Evolutionary conservation across 2,113 vertebrate genomes (phyloP).

Genomic region (Sinocyclocheilus maitianheensis): DNA sequence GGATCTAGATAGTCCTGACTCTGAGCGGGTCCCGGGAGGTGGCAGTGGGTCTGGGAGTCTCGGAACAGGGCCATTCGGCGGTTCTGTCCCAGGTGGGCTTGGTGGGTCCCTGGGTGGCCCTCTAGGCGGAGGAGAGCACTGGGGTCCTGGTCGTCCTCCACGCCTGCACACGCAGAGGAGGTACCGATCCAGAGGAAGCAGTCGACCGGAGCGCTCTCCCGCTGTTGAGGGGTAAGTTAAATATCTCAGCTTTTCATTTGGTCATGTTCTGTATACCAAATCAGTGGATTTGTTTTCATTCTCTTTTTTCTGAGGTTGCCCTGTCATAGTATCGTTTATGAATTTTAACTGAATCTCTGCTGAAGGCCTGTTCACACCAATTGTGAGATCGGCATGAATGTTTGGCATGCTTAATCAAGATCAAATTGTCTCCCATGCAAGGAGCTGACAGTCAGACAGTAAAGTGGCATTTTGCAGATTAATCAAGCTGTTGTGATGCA

Average conservation of each 20-base stretch:
- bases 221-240: conserved; percentile 89
- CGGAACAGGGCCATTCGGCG: conserved; percentile 72
- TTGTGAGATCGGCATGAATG: too few relatives aligned
- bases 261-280: not conserved
- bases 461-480: not conserved
- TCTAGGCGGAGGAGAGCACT: conserved; percentile 79
- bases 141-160: conserved; percentile 85
- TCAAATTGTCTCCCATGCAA: not conserved
- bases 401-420: not conserved
- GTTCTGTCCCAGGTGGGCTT: conserved; percentile 74
- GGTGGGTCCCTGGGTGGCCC: conserved; percentile 71
- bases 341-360: not conserved
- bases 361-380: not conserved
- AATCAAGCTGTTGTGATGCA: not conserved
- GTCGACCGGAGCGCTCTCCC: conserved; percentile 88
- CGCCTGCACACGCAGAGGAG: conserved; percentile 83
- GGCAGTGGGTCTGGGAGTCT: conserved; percentile 66
- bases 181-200: conserved; percentile 85
- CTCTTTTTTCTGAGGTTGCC: not conserved
- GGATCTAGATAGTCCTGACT: conserved; percentile 82
- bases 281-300: not conserved
- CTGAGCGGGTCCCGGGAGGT: conserved; percentile 69
- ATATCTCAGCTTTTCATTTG: not conserved
- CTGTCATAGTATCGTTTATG: not conserved
- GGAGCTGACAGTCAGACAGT: not conserved